A percentile compares a stretch with the other conserved stretches of the same genome.
These are phyloP conservation scores for Polia nebulosa DNA, from an alignment of 2,888 invertebrate species.

Conservation along the genomic window DNA sequence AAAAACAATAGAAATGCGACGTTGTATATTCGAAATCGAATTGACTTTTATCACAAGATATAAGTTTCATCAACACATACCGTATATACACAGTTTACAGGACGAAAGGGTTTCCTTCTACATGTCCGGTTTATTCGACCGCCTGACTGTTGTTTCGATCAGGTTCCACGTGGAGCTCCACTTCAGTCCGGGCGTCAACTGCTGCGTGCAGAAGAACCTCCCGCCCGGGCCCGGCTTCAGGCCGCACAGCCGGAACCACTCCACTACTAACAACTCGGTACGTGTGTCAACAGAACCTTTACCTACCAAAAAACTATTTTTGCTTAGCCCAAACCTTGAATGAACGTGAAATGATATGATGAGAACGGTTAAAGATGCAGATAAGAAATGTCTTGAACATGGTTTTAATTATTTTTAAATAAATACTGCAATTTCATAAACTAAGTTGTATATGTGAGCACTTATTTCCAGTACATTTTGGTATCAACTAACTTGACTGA, in stretches of 20 bases:
- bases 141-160: background rate
- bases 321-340: background rate
- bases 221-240: slow-evolving; percentile 98
- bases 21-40: background rate
- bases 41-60: background rate
- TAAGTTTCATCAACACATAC: background rate
- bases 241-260: slow-evolving; percentile 97
- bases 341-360: no score
- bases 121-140: background rate
- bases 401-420: no score
- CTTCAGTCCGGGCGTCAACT: slow-evolving; percentile 99
- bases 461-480: no score
- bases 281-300: slow-evolving; percentile 27
- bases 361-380: no score
- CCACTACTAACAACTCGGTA: slow-evolving; percentile 91
- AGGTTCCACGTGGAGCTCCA: slow-evolving; percentile 99
- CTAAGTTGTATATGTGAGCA: no score
- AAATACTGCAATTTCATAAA: no score
- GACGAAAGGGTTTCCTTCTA: background rate
- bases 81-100: background rate
- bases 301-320: background rate
- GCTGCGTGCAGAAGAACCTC: slow-evolving; percentile 98
- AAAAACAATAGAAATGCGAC: no score
- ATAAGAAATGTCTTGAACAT: no score
- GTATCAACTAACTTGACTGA: no score